Evolutionary conservation across 2,888 invertebrate genomes (phyloP), one percentile per base, ranked within the genome.

Genomic region (Cephus pulcher): DNA sequence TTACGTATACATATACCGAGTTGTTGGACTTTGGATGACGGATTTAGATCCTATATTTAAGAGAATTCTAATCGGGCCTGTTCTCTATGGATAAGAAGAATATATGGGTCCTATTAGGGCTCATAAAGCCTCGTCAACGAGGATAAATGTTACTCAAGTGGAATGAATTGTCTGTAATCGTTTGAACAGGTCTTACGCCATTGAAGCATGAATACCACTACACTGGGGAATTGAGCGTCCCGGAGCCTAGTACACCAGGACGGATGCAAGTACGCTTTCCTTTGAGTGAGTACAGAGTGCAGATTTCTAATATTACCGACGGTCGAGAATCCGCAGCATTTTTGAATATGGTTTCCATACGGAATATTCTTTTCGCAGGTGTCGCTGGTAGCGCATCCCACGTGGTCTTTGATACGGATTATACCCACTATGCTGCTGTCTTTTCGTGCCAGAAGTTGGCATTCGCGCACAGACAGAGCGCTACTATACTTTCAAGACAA

Each of bases 161-260:
- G 87, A 81, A 85, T 84, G 85, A 85, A 89, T 87, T 87, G 86
- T 87, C 85, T 78, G 80, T 85, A 86, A 87, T 87, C 82, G 84
- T 80, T 37, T 86, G 80, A 82, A 76, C 86, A 91, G 93, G 96
- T 40, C 93, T 96, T 12, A 96, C 96, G 32, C 95, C 96, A 33
- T 92, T 96, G 37, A 95, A 96, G 87, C 96, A 97, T 88, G 95
- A 95, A 82, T 97, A 97, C 91, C 95, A 94, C 92, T 96, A 96
- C 90, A 95, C 94, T 12, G 97, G 97, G 6, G 92, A 93, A 74
- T 91, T 97, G 76, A 94, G 93, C 33, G 94, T 95, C 0, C 94
- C 95, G 9, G 95, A 95, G 82, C 92, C 92, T 1, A 93, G 94
- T 1, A 93, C 95, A 4, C 95, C 95, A 0, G 96, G 94, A 0